Base-by-base conservation (phyloP, 2,888 invertebrate genomes). In the Melipona beecheii region DNA sequence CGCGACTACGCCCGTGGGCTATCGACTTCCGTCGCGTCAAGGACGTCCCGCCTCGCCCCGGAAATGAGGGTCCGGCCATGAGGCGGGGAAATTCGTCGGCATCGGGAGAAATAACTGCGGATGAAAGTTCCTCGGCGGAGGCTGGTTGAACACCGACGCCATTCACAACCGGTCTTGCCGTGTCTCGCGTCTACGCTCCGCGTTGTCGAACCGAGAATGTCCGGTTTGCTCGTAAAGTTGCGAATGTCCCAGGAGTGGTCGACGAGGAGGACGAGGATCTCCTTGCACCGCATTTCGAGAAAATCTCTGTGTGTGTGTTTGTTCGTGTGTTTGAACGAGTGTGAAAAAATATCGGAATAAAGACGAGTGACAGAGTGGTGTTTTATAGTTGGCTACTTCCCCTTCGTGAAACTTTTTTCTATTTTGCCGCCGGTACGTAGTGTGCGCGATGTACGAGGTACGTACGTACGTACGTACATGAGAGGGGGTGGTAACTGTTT, bases 71-170 rank as follows among this genome's bases (percentile, higher is more conserved):
- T 65, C 31, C 62, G 21, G 71, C 60, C 68, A 69, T 62, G n/a
- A n/a, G 2, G 17, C 50, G 31, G 60, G 31, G 27, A 60, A 24
- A 72, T 81, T 78, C 81, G 54, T 72, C 49, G 66, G 49, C 54
- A 15, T n/a, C 49, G 52, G 9, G 65, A 43, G 43, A 78, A 72
- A 72, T 81, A 81, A 81, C 78, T 78, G 81, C 78, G 72, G 73
- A 81, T 81, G 68, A 54, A 81, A 81, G 72, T 68, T 81, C 78
- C 72, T 68, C 72, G 49, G n/a, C n/a, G 21, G 43, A 21, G 15
- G 17, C 9, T 31, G 43, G 19, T 43, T 31, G 24, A 71, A 74
- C 24, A n/a, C 52, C 60, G 43, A 65, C 75, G 50, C 21, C 49
- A 75, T 66, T 60, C 58, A 31, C 31, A 24, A 24, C 43, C 68